Percentiles rank a stretch among this genome's conserved stretches.
phyloP scores from a whole-genome alignment of 2,888 invertebrate genomes.

The Tenthredo amoena region DNA sequence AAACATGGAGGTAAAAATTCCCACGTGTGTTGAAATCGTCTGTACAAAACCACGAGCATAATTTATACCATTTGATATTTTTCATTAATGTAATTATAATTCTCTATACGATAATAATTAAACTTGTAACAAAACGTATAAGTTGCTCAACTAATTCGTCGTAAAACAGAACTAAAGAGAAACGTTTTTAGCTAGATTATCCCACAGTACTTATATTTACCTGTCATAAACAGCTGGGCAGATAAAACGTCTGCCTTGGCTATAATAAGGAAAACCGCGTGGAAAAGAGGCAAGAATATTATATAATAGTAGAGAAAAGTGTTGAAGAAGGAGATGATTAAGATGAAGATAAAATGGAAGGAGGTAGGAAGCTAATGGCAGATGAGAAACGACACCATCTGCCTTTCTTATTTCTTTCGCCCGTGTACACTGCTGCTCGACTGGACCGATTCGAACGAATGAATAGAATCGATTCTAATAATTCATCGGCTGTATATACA shows the following conservation, averaged over 20 bases:
- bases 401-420: constrained; percentile 14
- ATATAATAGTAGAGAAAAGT: background rate
- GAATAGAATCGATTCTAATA: constrained; percentile 47
- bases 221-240: background rate
- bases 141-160: no score
- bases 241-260: background rate
- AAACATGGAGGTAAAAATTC: constrained; percentile 13
- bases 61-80: background rate
- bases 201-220: background rate
- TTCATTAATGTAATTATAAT: background rate
- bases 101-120: background rate
- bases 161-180: background rate
- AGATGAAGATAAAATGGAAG: constrained; percentile 8
- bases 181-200: background rate
- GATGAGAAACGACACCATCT: constrained; percentile 48
- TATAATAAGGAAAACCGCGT: background rate
- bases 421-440: constrained; percentile 8
- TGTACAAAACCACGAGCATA: background rate
- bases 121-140: no score
- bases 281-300: background rate
- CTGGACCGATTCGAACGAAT: constrained; percentile 18
- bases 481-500: constrained; percentile 16
- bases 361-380: constrained; percentile 26
- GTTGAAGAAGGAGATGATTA: constrained; percentile 20
- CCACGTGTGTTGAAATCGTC: background rate